These are phyloP conservation scores for Elmis aenea DNA, from an alignment of 2,888 invertebrate genomes.

Conservation along the genomic window DNA sequence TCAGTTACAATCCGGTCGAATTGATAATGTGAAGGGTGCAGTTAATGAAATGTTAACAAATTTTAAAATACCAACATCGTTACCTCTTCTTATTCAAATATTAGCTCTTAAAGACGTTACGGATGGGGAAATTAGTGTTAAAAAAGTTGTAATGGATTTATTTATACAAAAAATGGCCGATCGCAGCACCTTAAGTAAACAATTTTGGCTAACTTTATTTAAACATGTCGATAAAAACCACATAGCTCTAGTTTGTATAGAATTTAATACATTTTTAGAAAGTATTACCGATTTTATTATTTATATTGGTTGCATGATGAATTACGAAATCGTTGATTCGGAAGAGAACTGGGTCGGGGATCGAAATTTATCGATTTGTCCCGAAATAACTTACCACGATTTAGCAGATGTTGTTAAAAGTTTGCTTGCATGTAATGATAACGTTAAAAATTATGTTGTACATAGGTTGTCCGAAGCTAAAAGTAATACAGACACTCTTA, in stretches of 20 bases:
- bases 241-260: conserved; percentile 37
- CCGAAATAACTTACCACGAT: conserved; percentile 51
- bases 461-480: conserved; percentile 47
- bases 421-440: conserved; percentile 42
- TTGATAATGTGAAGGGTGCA: conserved; percentile 29
- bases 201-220: conserved; percentile 42
- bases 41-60: conserved; percentile 39
- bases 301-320: conserved; percentile 48
- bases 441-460: conserved; percentile 46
- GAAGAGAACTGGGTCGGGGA: conserved; percentile 40
- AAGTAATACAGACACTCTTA: conserved; percentile 38
- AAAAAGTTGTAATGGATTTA: conserved; percentile 33
- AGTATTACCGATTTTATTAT: conserved; percentile 47
- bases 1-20: conserved; percentile 33
- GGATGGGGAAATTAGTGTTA: conserved; percentile 25
- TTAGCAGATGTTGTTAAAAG: conserved; percentile 46
- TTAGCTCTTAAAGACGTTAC: conserved; percentile 26
- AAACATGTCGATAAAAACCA: conserved; percentile 34
- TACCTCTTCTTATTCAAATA: conserved; percentile 34
- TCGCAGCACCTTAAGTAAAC: conserved; percentile 35
- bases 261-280: conserved; percentile 40
- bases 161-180: conserved; percentile 39
- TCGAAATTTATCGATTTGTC: conserved; percentile 33
- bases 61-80: conserved; percentile 38
- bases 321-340: conserved; percentile 26